These are phyloP conservation scores for Patella ulyssiponensis DNA, from an alignment of 2,888 invertebrate genomes.

Conservation along the genomic window DNA sequence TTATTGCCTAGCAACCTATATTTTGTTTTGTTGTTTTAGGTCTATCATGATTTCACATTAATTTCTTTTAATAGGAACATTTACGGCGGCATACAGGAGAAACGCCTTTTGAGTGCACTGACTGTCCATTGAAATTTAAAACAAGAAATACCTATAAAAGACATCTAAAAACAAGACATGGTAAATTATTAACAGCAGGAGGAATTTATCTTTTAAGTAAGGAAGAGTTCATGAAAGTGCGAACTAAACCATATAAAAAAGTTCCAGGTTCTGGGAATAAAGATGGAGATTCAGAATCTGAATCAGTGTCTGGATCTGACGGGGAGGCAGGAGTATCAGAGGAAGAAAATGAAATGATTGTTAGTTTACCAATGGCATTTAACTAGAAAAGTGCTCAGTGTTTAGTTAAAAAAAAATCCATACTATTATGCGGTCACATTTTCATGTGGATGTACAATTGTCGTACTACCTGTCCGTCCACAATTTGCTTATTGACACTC, in stretches of 20 bases:
- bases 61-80: constrained; percentile 71
- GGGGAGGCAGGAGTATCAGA: not conserved
- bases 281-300: not conserved
- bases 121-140: constrained; percentile 74
- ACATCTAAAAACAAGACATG: constrained; percentile 76
- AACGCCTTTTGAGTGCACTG: constrained; percentile 67
- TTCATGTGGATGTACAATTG: too few species aligned
- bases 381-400: too few species aligned
- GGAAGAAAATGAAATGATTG: too few species aligned
- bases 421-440: too few species aligned
- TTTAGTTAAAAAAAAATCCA: too few species aligned
- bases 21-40: too few species aligned
- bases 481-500: too few species aligned
- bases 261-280: constrained; percentile 8
- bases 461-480: too few species aligned
- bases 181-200: constrained; percentile 75
- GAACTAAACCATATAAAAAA: constrained; percentile 56
- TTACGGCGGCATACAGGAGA: constrained; percentile 74
- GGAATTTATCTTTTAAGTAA: constrained; percentile 74
- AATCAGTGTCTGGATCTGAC: not conserved
- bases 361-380: too few species aligned
- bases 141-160: constrained; percentile 78
- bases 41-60: not conserved
- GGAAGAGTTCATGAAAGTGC: constrained; percentile 67
- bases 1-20: too few species aligned